These are phyloP conservation scores for Ascaphus truei DNA, from an alignment of 2,113 vertebrate species.

Conservation along the genomic window DNA sequence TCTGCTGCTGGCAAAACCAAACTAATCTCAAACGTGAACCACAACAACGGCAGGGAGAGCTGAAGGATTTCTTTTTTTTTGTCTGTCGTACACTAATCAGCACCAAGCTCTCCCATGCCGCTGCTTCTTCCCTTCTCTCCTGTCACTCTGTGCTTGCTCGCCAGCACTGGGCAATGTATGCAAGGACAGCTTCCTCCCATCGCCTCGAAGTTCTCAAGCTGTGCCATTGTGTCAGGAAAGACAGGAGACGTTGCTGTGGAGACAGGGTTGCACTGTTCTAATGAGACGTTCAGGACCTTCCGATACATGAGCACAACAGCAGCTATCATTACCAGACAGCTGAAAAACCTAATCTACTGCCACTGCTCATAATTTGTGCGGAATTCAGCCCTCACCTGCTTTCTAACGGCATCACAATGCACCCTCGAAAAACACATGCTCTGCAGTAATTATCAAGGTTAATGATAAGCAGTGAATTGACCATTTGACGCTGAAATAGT, in stretches of 20 bases:
- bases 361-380: constrained; percentile 25
- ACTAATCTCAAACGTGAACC: constrained; percentile 16
- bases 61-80: constrained; percentile 19
- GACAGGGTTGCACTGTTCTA: constrained; percentile 35
- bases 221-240: constrained; percentile 37
- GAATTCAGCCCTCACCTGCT: constrained; percentile 28
- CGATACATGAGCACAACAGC: constrained; percentile 22
- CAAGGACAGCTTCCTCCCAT: constrained; percentile 29
- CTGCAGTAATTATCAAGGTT: constrained; percentile 32
- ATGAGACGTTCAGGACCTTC: constrained; percentile 33
- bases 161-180: constrained; percentile 36
- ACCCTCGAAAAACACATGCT: constrained; percentile 23
- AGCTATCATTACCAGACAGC: constrained; percentile 34
- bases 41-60: constrained; percentile 25
- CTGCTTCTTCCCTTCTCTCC: constrained; percentile 26
- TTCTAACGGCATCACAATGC: constrained; percentile 15
- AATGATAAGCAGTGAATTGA: constrained; percentile 24
- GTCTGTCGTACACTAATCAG: constrained; percentile 23
- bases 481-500: constrained; percentile 9
- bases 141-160: constrained; percentile 31
- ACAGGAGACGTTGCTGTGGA: constrained; percentile 37
- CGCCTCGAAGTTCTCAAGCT: constrained; percentile 32
- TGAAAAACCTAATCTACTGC: constrained; percentile 27
- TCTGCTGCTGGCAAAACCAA: constrained; percentile 27
- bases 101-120: constrained; percentile 8